phyloP scores from a whole-genome alignment of 2,888 invertebrate genomes.

The Lepetodrilus schrolli region DNA sequence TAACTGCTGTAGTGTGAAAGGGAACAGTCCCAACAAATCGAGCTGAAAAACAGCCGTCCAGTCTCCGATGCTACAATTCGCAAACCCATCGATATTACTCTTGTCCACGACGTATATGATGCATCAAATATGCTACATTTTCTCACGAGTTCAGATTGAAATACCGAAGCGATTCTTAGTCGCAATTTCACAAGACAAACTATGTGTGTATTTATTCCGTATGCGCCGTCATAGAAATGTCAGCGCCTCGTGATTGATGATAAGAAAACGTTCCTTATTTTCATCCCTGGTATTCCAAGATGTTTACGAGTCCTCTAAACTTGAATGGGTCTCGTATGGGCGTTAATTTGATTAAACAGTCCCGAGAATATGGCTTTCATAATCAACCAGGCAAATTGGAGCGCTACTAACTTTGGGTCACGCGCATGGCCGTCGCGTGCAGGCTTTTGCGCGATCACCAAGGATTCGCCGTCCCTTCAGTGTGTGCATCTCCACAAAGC shows the following conservation, averaged over 20 bases:
- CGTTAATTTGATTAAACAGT: constrained; percentile 30
- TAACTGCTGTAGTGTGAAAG: constrained; percentile 5
- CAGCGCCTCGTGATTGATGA: constrained; percentile 17
- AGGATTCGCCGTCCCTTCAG: neutral
- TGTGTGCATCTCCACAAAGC: constrained; percentile 23
- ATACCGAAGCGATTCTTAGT: constrained; percentile 16
- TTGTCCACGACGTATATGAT: constrained; percentile 7
- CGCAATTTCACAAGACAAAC: constrained; percentile 21
- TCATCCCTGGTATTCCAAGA: neutral
- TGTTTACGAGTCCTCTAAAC: constrained; percentile 19
- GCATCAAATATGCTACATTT: constrained; percentile 25
- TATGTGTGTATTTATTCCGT: constrained; percentile 15
- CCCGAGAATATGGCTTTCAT: constrained; percentile 26
- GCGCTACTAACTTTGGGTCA: neutral
- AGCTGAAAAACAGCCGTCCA: constrained; percentile 15
- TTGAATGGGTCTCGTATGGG: neutral
- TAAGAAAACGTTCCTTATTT: neutral
- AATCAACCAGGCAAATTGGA: constrained; percentile 16
- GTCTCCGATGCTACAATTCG: neutral
- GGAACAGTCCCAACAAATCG: neutral
- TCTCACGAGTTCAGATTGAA: constrained; percentile 16
- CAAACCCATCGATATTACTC: neutral
- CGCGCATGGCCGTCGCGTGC: constrained; percentile 3
- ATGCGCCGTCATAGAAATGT: neutral
- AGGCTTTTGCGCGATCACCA: neutral